Evolutionary conservation across 2,797 vertebrate genomes (phyloP).

Genomic region (Cossypha polioptera): DNA sequence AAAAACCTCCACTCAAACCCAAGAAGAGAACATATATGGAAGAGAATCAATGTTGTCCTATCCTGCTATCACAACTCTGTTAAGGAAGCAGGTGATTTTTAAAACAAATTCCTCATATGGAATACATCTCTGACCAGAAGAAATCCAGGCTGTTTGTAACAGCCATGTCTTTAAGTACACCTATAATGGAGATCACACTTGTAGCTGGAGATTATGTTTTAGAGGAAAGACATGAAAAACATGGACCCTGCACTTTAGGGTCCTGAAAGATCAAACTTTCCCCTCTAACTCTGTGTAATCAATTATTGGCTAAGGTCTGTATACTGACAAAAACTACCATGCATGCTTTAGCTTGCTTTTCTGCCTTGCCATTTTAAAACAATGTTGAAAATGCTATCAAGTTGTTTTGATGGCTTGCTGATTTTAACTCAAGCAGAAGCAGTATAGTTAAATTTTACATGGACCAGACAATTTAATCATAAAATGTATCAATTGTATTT

Average conservation of each 20-base stretch:
- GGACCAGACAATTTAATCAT: background rate
- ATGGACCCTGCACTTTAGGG: rapidly evolving
- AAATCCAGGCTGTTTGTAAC: background rate
- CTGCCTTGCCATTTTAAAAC: background rate
- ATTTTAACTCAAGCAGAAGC: background rate
- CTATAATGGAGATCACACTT: background rate
- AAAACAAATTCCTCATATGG: background rate
- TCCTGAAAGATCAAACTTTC: background rate
- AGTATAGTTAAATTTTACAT: background rate
- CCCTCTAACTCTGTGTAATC: background rate
- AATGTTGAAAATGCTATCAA: background rate
- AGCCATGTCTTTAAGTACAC: background rate
- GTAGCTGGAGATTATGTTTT: background rate
- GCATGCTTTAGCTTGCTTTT: background rate
- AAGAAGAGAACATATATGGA: background rate
- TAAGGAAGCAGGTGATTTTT: background rate
- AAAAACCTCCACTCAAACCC: background rate
- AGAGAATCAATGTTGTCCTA: background rate
- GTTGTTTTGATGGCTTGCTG: background rate
- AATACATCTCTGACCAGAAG: background rate
- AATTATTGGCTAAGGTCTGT: background rate
- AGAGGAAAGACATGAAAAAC: background rate
- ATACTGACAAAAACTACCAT: background rate
- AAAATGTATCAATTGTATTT: background rate
- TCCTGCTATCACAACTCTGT: background rate